These are phyloP conservation scores for Trichonephila clavata DNA, from an alignment of 1,140 invertebrate genomes.

Conservation along the genomic window DNA sequence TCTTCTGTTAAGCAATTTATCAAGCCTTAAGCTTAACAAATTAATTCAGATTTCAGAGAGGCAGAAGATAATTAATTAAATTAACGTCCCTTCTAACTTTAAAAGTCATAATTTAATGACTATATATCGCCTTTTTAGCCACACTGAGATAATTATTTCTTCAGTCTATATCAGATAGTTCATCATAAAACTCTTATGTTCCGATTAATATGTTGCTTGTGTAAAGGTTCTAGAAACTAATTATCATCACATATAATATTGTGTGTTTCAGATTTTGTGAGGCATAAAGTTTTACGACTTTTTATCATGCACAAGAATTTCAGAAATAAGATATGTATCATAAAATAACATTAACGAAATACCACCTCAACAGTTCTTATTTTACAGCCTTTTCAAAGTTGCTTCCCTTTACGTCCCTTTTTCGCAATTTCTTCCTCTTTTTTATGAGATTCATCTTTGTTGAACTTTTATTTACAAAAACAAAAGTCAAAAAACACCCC, in stretches of 20 bases:
- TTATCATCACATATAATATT: background rate
- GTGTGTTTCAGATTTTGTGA: background rate
- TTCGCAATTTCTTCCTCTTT: constrained; percentile 9
- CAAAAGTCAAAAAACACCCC: background rate
- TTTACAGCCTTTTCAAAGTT: constrained; percentile 22
- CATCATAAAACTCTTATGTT: constrained; percentile 14
- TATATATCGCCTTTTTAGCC: background rate
- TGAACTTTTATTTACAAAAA: constrained; percentile 42
- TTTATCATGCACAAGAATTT: background rate
- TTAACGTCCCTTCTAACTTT: background rate
- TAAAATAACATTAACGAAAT: constrained; percentile 25
- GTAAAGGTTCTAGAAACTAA: background rate
- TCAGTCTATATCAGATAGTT: background rate
- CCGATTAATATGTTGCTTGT: constrained; percentile 11
- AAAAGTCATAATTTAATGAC: background rate
- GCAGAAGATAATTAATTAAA: background rate
- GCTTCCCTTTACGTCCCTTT: background rate
- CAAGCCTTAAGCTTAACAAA: background rate
- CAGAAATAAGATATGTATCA: background rate
- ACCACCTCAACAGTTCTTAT: background rate
- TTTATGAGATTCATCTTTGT: constrained; percentile 5
- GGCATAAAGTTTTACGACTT: constrained; percentile 36
- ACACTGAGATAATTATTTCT: background rate
- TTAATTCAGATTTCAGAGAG: background rate
- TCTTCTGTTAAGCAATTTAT: background rate